Percentiles rank a stretch among this genome's conserved stretches.
Conservation (phyloP, 2,888 invertebrate genomes). For the Hypselothyrea guttata region DNA sequence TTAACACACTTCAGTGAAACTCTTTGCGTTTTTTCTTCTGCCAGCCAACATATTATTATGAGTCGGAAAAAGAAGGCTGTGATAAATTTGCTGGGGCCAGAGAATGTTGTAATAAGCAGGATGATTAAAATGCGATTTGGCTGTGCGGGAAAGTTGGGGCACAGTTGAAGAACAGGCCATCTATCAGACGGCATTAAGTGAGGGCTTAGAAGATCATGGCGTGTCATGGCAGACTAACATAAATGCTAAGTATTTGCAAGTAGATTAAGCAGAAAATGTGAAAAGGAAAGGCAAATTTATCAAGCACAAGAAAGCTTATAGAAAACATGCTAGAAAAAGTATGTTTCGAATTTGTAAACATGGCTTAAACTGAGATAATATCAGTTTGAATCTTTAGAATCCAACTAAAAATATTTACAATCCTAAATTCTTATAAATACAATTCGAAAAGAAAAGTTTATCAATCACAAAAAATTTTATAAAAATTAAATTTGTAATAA, state of each 20-base stretch:
- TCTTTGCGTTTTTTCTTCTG: slow-evolving; percentile 38
- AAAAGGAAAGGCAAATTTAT: slow-evolving; percentile 1
- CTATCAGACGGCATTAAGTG: slow-evolving; percentile 36
- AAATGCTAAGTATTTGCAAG: slow-evolving; percentile 7
- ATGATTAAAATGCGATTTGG: slow-evolving; percentile 52
- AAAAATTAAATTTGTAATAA: too few relatives aligned
- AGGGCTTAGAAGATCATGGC: slow-evolving; percentile 18
- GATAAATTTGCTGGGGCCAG: slow-evolving; percentile 37
- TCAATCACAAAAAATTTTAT: too few relatives aligned
- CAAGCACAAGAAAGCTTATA: too few relatives aligned
- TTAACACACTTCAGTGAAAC: slow-evolving; percentile 60
- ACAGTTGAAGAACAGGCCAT: slow-evolving; percentile 28
- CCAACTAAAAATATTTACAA: too few relatives aligned
- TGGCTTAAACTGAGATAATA: too few relatives aligned
- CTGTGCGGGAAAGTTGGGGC: slow-evolving; percentile 50
- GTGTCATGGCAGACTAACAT: slow-evolving; percentile 11
- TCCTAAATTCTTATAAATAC: too few relatives aligned
- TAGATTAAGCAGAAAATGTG: neutral
- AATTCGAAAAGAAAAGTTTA: too few relatives aligned
- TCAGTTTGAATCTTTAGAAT: too few relatives aligned
- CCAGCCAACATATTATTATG: slow-evolving; percentile 21
- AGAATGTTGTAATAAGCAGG: slow-evolving; percentile 39
- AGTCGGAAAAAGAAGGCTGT: slow-evolving; percentile 27
- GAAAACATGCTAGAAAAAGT: too few relatives aligned
- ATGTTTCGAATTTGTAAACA: too few relatives aligned